phyloP scores from a whole-genome alignment of 2,113 vertebrate genomes.

The Microcebus lehilahytsara region DNA sequence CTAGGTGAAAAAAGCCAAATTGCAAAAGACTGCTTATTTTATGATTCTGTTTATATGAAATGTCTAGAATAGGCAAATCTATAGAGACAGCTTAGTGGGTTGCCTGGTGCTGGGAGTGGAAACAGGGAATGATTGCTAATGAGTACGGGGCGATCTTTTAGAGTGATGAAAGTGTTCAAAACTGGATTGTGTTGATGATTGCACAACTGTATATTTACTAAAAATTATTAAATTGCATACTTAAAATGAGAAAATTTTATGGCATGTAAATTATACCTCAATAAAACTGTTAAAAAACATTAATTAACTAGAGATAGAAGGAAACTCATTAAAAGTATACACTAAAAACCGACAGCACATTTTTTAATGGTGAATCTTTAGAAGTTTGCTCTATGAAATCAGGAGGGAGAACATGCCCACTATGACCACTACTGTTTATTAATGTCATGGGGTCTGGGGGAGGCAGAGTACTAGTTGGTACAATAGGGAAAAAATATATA shows the following conservation, averaged over 20 bases:
- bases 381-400: background rate
- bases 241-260: constrained; percentile 28
- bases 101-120: background rate
- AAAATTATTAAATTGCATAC: background rate
- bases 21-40: background rate
- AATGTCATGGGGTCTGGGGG: background rate
- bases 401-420: background rate
- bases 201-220: background rate
- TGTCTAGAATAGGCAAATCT: background rate
- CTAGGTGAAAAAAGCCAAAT: background rate
- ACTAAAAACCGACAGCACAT: background rate
- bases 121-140: background rate
- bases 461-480: background rate
- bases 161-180: background rate
- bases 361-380: background rate
- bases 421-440: background rate
- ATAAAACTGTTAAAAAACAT: background rate
- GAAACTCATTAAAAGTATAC: background rate
- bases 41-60: background rate
- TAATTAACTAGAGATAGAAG: background rate
- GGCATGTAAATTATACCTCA: background rate
- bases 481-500: background rate
- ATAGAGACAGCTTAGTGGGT: background rate
- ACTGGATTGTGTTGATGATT: background rate
- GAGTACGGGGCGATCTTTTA: background rate